Conservation (phyloP, 92 coral and sea anemone species). For the Siderastrea siderea region DNA sequence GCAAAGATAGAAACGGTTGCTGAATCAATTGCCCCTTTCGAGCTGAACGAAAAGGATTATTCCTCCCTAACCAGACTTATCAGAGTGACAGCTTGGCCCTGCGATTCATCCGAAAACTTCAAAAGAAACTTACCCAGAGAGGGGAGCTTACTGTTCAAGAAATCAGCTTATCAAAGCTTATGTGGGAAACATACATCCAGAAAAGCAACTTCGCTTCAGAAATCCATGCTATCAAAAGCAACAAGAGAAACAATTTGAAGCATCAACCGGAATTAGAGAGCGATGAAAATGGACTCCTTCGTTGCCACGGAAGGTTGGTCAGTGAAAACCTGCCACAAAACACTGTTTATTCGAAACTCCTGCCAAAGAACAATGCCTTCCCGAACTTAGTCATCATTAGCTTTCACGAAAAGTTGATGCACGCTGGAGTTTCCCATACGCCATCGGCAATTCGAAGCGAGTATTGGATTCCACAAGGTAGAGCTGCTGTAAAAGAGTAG, state of each 20-base stretch:
- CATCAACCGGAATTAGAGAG: constrained; percentile 35
- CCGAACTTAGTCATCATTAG: constrained; percentile 35
- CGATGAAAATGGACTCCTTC: constrained; percentile 53
- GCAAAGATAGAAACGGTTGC: not conserved
- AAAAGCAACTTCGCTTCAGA: constrained; percentile 21
- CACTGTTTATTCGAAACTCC: constrained; percentile 40
- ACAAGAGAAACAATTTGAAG: constrained; percentile 35
- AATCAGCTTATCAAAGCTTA: not conserved
- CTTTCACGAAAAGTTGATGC: constrained; percentile 43
- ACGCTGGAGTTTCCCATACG: constrained; percentile 43
- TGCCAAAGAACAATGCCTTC: constrained; percentile 26
- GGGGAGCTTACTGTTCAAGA: not conserved
- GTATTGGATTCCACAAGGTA: constrained; percentile 64
- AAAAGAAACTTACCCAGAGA: constrained; percentile 24
- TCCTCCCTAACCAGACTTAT: constrained; percentile 26
- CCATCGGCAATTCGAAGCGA: constrained; percentile 53
- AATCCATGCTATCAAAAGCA: constrained; percentile 23
- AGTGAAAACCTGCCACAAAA: constrained; percentile 48
- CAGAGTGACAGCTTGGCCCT: constrained; percentile 37
- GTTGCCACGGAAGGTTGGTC: constrained; percentile 47
- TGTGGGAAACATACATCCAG: constrained; percentile 36
- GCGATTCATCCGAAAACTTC: constrained; percentile 26
- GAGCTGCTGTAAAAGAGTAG: not conserved
- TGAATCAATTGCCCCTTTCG: not conserved
- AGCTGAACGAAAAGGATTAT: constrained; percentile 24